Evolutionary conservation across 2,888 invertebrate genomes (phyloP).

Genomic region (Altica lythri): DNA sequence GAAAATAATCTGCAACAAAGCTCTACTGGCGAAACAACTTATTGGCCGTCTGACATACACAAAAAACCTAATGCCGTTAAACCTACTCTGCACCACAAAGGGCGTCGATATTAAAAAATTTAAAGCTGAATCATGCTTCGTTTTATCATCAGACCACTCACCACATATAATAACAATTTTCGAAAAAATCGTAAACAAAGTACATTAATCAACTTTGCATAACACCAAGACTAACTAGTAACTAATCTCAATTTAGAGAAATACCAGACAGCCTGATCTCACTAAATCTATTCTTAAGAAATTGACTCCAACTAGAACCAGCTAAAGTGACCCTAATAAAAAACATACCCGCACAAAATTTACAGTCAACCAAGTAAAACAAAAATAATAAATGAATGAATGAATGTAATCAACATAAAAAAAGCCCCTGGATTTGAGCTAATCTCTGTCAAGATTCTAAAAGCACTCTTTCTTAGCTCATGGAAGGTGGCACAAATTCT

Average conservation of each 20-base stretch:
- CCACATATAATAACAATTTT: background rate
- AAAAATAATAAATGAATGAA: no score
- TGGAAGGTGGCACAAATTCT: no score
- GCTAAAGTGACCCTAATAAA: no score
- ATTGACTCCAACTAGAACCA: no score
- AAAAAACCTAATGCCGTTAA: background rate
- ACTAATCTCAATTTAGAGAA: background rate
- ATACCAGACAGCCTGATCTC: background rate
- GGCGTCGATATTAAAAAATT: background rate
- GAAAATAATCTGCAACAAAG: slow-evolving; percentile 8
- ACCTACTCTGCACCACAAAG: background rate
- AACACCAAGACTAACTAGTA: background rate
- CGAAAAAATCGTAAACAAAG: background rate
- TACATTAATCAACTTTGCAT: background rate
- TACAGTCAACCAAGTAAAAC: no score
- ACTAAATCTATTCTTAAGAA: background rate
- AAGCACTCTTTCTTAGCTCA: no score
- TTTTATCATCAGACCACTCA: background rate
- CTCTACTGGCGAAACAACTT: slow-evolving; percentile 29
- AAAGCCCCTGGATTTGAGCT: no score
- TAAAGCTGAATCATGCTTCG: background rate
- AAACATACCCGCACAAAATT: no score
- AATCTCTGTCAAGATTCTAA: no score
- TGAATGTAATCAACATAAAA: no score
- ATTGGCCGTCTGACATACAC: slow-evolving; percentile 36